Evolutionary conservation across 2,797 vertebrate genomes (phyloP), one percentile per base, ranked within the genome.

Genomic region (Chaenodraco wilsoni): DNA sequence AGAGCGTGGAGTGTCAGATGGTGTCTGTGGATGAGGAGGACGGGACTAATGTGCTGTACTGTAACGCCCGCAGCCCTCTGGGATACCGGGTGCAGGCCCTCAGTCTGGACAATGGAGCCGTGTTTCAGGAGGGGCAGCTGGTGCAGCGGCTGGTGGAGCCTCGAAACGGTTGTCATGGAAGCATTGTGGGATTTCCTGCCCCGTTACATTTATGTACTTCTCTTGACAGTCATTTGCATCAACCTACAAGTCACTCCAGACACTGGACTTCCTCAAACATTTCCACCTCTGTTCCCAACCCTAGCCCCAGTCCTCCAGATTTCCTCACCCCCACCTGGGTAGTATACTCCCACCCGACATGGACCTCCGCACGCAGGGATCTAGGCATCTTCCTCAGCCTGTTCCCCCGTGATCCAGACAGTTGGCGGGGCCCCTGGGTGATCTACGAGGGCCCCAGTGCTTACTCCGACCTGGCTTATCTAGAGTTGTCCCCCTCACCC

Each of bases 1-100:
- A 95, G 79, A 96, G 95, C 0, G 95, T 97, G 15, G 97, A 99
- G 91, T 98, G 97, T 91, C 98, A 99, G 91, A 82, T 99, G 91
- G 97, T 96, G 33, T 96, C 94, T 0, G 95, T 99, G 87, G 96
- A 97, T 0, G 92, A 96, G 19, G 96, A 97, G 69, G 94, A 94
- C 0, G 96, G 97, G 0, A 94, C 91, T 19, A 95, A 95, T 0
- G 46, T 97, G 16, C 85, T 99, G 74, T 99, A 99, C 90, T 98
- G 96, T 72, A 99, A 99, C 0, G 96, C 97, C 0, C 95, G 98
- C 82, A 99, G 97, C 77, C 92, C 95, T 0, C 79, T 97, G 33
- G 97, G 96, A 1, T 96, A 89, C 91, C 92, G 98, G 10, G 96
- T 98, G 0, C 97, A 99, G 92, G 96, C 97, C 0, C 89, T 99